Evolutionary conservation across 1,140 invertebrate genomes (phyloP).

Genomic region (Drosophila funebris): DNA sequence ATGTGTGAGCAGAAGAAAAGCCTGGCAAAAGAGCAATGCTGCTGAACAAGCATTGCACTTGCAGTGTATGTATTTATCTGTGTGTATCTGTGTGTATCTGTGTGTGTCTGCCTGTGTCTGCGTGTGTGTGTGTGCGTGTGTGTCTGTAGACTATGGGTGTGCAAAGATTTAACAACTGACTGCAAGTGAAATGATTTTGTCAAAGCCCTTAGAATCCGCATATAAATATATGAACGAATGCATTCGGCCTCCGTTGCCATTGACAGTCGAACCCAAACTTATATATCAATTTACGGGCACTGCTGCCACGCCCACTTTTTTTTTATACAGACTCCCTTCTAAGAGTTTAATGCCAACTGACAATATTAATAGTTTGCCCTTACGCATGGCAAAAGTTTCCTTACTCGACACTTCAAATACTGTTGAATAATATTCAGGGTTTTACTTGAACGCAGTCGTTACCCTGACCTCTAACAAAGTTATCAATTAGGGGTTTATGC

Average conservation of each 20-base stretch:
- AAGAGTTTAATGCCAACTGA: not conserved
- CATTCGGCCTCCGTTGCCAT: too few relatives aligned
- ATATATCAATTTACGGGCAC: not conserved
- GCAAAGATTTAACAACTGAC: conserved; percentile 52
- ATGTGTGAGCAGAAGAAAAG: conserved; percentile 22
- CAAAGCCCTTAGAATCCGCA: conserved; percentile 31
- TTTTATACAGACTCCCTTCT: not conserved
- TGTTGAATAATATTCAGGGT: not conserved
- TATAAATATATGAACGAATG: not conserved
- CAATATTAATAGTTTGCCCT: not conserved
- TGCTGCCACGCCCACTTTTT: not conserved
- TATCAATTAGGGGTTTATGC: not conserved
- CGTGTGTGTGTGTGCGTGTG: not conserved
- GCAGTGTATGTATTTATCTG: not conserved
- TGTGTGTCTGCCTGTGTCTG: not conserved
- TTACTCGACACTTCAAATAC: not conserved
- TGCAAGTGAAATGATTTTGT: conserved; percentile 56
- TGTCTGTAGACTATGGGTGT: conserved; percentile 1
- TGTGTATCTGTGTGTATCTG: not conserved
- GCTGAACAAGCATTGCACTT: conserved; percentile 33
- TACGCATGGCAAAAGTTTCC: not conserved
- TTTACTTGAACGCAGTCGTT: not conserved
- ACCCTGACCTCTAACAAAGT: not conserved
- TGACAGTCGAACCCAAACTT: not conserved
- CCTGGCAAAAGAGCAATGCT: conserved; percentile 27